Conservation (phyloP, 1,140 invertebrate species). For the Pogonomyrmex californicus region DNA sequence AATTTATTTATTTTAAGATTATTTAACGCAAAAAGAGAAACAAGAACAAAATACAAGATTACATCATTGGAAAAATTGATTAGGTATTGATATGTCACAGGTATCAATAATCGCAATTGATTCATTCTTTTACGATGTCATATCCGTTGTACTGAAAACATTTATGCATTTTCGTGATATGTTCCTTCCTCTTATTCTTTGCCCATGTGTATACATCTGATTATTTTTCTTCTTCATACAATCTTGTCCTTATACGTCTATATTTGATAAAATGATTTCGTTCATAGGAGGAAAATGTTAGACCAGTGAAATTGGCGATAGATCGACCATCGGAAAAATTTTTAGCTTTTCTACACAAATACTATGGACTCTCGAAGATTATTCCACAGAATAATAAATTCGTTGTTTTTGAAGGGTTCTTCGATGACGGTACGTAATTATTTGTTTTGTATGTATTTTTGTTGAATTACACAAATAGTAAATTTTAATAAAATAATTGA, state of each 20-base stretch:
- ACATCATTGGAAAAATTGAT: too few species aligned
- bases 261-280: neutral
- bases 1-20: too few species aligned
- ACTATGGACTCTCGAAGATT: slow-evolving; percentile 91
- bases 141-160: neutral
- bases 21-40: too few species aligned
- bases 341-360: slow-evolving; percentile 93
- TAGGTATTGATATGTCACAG: too few species aligned
- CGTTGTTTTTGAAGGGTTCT: slow-evolving; percentile 95
- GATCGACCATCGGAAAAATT: slow-evolving; percentile 96
- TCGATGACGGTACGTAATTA: slow-evolving; percentile 87
- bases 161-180: neutral
- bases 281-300: slow-evolving; percentile 90
- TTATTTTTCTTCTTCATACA: neutral
- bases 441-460: neutral
- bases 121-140: too few species aligned
- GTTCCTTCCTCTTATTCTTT: neutral
- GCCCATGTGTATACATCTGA: too few species aligned
- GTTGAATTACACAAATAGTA: neutral
- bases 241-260: neutral
- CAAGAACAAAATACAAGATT: too few species aligned
- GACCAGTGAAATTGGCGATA: slow-evolving; percentile 93
- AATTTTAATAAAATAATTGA: neutral
- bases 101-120: too few species aligned
- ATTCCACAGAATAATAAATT: slow-evolving; percentile 96